Conservation (phyloP, 2,797 vertebrate species). For the Varecia variegata region DNA sequence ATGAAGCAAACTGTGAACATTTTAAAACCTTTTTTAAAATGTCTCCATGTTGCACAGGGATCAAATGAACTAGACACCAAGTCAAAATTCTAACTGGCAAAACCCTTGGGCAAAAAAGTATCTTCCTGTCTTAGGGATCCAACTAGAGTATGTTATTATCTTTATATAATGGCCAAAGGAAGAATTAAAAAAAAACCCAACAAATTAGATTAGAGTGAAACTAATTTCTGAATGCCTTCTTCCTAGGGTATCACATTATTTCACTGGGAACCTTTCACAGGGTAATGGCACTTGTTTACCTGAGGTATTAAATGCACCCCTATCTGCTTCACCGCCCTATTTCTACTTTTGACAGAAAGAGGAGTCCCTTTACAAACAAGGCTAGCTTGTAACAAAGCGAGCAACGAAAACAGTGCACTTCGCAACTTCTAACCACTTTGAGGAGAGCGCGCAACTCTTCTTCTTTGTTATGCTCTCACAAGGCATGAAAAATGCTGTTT, state of each 20-base stretch:
- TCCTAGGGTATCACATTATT: neutral
- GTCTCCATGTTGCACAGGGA: neutral
- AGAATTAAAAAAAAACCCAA: neutral
- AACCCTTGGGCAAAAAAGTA: neutral
- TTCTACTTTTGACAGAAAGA: neutral
- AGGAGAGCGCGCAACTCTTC: neutral
- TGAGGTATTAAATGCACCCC: neutral
- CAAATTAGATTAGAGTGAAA: neutral
- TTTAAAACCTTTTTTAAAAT: neutral
- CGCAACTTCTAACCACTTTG: neutral
- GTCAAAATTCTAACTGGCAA: conserved; percentile 25
- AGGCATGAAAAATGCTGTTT: neutral
- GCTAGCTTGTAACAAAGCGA: neutral
- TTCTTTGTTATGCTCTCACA: neutral
- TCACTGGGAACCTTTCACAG: neutral
- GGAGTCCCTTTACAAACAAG: neutral
- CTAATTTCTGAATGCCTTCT: neutral
- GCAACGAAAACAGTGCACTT: neutral
- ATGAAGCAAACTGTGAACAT: neutral
- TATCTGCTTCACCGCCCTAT: neutral
- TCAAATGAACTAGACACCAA: neutral
- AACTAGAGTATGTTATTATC: neutral
- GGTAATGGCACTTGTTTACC: neutral
- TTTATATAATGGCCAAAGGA: neutral
- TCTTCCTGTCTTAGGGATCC: neutral